Evolutionary conservation across 2,113 vertebrate genomes (phyloP), one percentile per base, ranked within the genome.

Genomic region (Oncorhynchus kisutch): DNA sequence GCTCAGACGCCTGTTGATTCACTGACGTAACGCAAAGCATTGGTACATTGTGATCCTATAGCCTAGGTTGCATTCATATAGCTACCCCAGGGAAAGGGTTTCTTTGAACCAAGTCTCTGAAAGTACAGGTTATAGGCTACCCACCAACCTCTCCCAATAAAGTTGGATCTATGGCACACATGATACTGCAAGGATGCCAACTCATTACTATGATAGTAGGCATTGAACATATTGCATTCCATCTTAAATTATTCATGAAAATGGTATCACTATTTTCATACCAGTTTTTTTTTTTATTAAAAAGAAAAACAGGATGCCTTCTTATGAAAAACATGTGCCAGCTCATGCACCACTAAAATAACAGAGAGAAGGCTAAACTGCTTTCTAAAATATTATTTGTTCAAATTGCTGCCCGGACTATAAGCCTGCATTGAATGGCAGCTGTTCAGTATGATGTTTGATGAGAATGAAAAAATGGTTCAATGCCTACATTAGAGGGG

Each of bases 401-500:
- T 67, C 67, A 72, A 88, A 81, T 83, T 81, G 73, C 73, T 72
- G 57, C 71, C 71, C 82, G 68, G 67, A 60, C 84, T 79, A 82
- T 85, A 65, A 83, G 78, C 84, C 83, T 77, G 82, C 81, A 84
- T 78, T 72, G 77, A 75, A 57, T 66, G 18, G 69, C 57, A 73
- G 72, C 74, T 67, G 62, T 68, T 83, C 73, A 65, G 67, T 82
- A 83, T 81, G 81, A 82, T 51, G 78, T 81, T 85, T 82, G 83
- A 85, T 80, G 71, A 78, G 70, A 74, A 68, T 76, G 74, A 79
- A 85, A 85, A 90, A 81, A 71, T 77, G 31, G 18, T 69, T 78
- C 85, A 81, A 73, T 80, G 81, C 74, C 78, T 78, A 89, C 88
- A 90, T 91, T 81, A 86, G 81, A 84, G 31, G 31, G 54, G 62